Evolutionary conservation across 92 coral and sea anemone species (phyloP), one percentile per base, ranked within the genome.

Genomic region (Muricea muricata): DNA sequence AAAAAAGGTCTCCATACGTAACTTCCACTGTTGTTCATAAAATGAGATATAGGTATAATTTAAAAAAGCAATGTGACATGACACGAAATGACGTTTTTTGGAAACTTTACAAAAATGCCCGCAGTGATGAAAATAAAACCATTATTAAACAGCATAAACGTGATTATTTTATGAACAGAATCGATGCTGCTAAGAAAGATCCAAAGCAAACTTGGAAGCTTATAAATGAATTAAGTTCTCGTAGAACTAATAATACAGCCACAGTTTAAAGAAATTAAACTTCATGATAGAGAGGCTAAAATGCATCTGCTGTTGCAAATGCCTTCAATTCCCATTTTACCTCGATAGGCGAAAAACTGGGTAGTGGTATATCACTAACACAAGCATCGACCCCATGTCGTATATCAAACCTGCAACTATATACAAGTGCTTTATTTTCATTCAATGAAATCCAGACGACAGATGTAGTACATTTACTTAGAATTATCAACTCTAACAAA

Each of bases 1-100:
- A 61, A 61, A 69, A 69, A 31, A 69, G 14, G 52, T 69, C 75
- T 4, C 48, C 48, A 35, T 69, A 25, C 48, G 37, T 69, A 69
- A 69, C 75, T 50, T n/a, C 75, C 26, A 14, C 29, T 6, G 48
- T 69, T 32, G 75, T 69, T 24, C 75, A 69, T 33, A 69, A 69
- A 69, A 69, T 69, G 46, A 34, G 75, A 34, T 24, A 1, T 24
- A 69, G 75, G 75, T 9, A 68, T 33, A 30, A 32, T 39, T 39
- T 68, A 18, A 68, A 68, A 26, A 68, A 68, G 24, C 75, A 39
- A 17, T 68, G 4, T 68, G 46, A 68, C 33, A 68, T 1, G 48
- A 68, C 8, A 4, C 75, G 45, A 32, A 68, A 17, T 26, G 18
- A 30, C 46, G 24, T 4, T 4, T 3, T 30, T n/a, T 68, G 75